phyloP scores from a whole-genome alignment of 64 coral and sea anemone genomes.

The Dendronephthya gigantea region DNA sequence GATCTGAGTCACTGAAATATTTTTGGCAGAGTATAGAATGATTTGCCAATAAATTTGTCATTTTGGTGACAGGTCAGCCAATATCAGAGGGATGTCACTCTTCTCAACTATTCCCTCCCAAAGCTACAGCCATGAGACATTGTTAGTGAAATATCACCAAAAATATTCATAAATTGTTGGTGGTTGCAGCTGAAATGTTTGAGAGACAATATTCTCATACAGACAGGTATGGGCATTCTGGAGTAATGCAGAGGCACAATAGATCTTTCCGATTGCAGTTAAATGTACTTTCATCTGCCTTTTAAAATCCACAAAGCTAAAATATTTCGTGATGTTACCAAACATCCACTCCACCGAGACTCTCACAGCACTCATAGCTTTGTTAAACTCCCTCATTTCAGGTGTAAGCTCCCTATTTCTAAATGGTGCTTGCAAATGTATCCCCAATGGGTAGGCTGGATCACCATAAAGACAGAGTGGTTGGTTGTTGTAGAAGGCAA shows the following conservation, averaged over 20 bases:
- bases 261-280: background rate
- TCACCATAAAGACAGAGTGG: background rate
- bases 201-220: no score
- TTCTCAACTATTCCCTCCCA: no score
- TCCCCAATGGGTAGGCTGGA: no score
- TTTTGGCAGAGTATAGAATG: no score
- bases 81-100: no score
- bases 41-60: no score
- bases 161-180: no score
- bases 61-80: no score
- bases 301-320: background rate
- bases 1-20: no score
- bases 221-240: slow-evolving; percentile 2
- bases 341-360: background rate
- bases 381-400: background rate
- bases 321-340: slow-evolving; percentile 9
- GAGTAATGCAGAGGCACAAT: background rate
- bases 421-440: background rate
- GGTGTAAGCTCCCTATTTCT: background rate
- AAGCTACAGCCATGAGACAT: no score
- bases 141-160: no score
- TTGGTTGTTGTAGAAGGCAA: background rate
- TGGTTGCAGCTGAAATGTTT: no score
- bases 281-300: background rate
- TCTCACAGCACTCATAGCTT: background rate